phyloP scores from a whole-genome alignment of 2,888 invertebrate genomes.

The Andrena bicolor region DNA sequence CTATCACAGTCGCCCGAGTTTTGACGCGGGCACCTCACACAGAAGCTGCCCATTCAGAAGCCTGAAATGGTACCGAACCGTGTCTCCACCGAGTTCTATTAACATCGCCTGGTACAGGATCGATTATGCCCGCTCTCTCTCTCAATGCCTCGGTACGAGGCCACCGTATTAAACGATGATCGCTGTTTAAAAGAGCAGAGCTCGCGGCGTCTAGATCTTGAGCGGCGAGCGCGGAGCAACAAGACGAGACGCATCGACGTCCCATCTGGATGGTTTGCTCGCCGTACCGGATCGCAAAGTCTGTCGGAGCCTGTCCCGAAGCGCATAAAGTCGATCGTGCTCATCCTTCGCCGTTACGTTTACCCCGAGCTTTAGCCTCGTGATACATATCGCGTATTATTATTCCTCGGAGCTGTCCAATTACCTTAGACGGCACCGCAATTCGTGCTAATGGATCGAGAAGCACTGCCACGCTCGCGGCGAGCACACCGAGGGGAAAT shows the following conservation, averaged over 20 bases:
- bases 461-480: conserved; percentile 66
- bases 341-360: conserved; percentile 46
- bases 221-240: conserved; percentile 5
- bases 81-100: conserved; percentile 12
- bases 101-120: conserved; percentile 1
- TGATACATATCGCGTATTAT: conserved; percentile 71
- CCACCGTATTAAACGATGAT: conserved; percentile 18
- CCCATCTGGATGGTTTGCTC: neutral
- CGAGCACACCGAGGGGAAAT: conserved; percentile 66
- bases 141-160: neutral
- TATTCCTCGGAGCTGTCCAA: conserved; percentile 74
- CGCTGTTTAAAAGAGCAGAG: conserved; percentile 7
- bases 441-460: conserved; percentile 74
- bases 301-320: conserved; percentile 15
- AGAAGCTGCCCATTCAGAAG: neutral
- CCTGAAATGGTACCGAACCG: neutral
- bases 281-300: neutral
- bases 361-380: conserved; percentile 32
- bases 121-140: conserved; percentile 12
- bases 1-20: neutral
- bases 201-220: conserved; percentile 14
- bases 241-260: conserved; percentile 11
- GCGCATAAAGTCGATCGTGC: conserved; percentile 55
- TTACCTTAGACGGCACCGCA: conserved; percentile 70
- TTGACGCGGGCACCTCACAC: neutral